Percentiles rank a stretch among this genome's conserved stretches.
phyloP scores from a whole-genome alignment of 2,113 vertebrate species.

The Rostratula benghalensis region DNA sequence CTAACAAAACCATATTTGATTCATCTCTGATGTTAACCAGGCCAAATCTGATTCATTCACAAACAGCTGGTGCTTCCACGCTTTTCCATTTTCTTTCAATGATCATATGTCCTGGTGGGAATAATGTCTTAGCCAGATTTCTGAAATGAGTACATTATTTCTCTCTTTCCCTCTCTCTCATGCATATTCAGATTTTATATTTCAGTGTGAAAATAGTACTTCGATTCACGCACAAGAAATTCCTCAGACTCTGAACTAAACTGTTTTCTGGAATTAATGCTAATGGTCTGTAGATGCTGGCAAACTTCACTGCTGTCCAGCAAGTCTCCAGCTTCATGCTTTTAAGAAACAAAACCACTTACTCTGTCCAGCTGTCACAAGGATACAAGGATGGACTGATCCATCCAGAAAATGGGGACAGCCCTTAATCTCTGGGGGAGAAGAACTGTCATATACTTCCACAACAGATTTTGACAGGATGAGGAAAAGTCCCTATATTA shows the following conservation, averaged over 20 bases:
- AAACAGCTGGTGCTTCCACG: constrained; percentile 54
- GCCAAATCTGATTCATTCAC: constrained; percentile 58
- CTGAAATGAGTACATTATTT: constrained; percentile 26
- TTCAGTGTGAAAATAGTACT: neutral
- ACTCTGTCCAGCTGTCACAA: neutral
- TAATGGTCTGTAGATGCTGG: neutral
- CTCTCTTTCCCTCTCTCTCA: neutral
- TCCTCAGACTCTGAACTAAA: neutral
- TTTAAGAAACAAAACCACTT: neutral
- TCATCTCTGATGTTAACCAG: constrained; percentile 47
- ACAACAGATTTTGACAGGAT: neutral
- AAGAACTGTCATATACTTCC: neutral
- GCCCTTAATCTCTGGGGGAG: neutral
- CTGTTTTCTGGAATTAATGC: neutral
- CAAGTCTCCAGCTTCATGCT: neutral
- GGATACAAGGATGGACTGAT: neutral
- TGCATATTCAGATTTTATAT: constrained; percentile 30
- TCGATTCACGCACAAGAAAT: neutral
- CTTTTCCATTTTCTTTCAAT: constrained; percentile 62
- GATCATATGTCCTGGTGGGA: constrained; percentile 49
- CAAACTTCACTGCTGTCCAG: neutral
- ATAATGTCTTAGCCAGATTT: constrained; percentile 54
- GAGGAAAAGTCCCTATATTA: neutral
- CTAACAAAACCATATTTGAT: constrained; percentile 50
- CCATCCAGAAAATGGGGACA: neutral